Conservation (phyloP, 2,113 vertebrate species). For the Argyrosomus japonicus region DNA sequence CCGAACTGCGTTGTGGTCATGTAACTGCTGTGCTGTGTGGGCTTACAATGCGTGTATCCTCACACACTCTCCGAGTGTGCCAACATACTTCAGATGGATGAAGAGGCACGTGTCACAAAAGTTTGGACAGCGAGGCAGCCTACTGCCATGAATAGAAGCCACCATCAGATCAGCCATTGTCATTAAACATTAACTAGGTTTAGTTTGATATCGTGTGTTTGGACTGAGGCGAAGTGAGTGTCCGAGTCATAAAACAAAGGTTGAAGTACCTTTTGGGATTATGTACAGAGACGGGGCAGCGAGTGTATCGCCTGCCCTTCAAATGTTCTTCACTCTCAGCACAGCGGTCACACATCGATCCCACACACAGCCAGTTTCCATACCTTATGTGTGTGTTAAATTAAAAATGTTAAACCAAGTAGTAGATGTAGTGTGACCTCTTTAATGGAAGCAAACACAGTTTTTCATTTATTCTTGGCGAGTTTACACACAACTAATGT, state of each 20-base stretch:
- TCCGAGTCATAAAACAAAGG: constrained; percentile 19
- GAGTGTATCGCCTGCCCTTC: background rate
- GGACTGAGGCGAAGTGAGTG: background rate
- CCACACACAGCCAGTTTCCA: background rate
- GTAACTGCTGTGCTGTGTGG: background rate
- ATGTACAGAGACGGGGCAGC: background rate
- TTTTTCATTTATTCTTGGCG: background rate
- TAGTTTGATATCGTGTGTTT: background rate
- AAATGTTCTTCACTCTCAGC: background rate
- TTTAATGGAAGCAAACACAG: too few species aligned
- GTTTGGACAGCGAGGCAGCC: background rate
- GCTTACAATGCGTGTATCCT: background rate
- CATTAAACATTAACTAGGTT: background rate
- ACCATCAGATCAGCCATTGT: background rate
- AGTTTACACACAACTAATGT: too few species aligned
- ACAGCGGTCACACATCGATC: background rate
- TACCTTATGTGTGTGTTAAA: background rate
- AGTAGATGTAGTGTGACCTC: too few species aligned
- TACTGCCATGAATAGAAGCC: too few species aligned
- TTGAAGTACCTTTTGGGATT: constrained; percentile 47
- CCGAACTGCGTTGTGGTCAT: background rate
- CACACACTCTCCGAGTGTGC: background rate
- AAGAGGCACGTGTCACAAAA: background rate
- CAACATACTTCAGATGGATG: background rate
- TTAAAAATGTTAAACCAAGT: too few species aligned